phyloP scores from a whole-genome alignment of 2,888 invertebrate genomes.

The Gastrophysa polygoni region DNA sequence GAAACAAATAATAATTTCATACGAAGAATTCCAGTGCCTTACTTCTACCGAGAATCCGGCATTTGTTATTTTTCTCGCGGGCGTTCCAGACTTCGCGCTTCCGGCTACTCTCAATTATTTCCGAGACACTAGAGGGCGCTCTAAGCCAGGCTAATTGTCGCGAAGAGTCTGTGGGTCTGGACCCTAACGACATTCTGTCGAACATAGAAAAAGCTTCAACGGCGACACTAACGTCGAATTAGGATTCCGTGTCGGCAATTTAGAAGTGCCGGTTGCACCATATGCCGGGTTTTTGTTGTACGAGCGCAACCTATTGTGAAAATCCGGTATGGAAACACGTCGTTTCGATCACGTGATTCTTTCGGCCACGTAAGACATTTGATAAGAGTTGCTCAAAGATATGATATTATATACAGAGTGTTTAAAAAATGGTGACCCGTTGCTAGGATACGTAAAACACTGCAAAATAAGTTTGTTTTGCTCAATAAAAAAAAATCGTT shows the following conservation, averaged over 20 bases:
- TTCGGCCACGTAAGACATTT: no score
- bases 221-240: background rate
- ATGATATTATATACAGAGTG: no score
- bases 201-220: background rate
- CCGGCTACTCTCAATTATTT: conserved; percentile 5
- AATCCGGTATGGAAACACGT: background rate
- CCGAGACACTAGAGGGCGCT: conserved; percentile 8
- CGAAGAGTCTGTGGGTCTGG: conserved; percentile 9
- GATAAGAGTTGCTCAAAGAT: no score
- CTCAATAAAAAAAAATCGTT: no score
- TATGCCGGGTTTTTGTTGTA: background rate
- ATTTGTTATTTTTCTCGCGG: background rate
- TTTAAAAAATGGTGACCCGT: no score
- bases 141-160: conserved; percentile 1
- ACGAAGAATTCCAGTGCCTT: background rate
- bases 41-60: background rate
- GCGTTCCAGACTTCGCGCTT: background rate
- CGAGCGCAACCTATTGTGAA: background rate
- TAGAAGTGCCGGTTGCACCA: background rate
- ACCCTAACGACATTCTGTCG: background rate
- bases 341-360: background rate
- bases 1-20: background rate
- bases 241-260: background rate
- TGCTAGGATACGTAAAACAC: no score
- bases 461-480: no score